A percentile compares a stretch with the other conserved stretches of the same genome.
Evolutionary conservation across 37 sponge, comb jelly and placozoan genomes (phyloP).

Genomic region (Halichondria panicea): DNA sequence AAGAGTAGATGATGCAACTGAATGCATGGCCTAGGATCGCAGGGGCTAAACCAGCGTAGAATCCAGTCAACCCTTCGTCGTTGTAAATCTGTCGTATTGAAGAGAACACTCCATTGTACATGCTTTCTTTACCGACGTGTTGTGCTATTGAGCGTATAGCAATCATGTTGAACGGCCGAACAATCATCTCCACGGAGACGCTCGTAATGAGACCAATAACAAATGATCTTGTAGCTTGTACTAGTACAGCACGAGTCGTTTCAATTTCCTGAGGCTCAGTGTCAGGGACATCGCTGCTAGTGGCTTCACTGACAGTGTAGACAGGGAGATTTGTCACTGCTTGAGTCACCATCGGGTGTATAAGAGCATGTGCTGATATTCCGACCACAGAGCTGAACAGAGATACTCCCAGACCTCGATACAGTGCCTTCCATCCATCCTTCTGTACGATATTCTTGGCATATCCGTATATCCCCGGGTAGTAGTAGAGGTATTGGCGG

Average conservation of each 20-base stretch:
- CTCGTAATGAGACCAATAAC: neutral
- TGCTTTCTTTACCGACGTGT: slow-evolving; percentile 51
- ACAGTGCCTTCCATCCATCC: slow-evolving; percentile 59
- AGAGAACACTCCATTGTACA: slow-evolving; percentile 20
- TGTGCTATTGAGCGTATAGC: slow-evolving; percentile 47
- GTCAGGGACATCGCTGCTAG: slow-evolving; percentile 43
- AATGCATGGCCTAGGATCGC: slow-evolving; percentile 24
- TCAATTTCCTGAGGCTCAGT: slow-evolving; percentile 31
- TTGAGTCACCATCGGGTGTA: neutral
- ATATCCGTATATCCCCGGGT: slow-evolving; percentile 56
- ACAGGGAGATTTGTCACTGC: slow-evolving; percentile 1
- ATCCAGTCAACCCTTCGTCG: slow-evolving; percentile 46
- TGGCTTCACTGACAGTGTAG: neutral
- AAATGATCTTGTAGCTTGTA: slow-evolving; percentile 19
- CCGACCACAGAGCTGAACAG: neutral
- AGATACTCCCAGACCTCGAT: slow-evolving; percentile 24
- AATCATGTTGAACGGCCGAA: slow-evolving; percentile 56
- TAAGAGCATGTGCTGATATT: neutral
- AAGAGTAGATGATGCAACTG: slow-evolving; percentile 4
- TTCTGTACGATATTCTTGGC: slow-evolving; percentile 4
- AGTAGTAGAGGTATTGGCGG: slow-evolving; percentile 38
- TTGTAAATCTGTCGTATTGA: slow-evolving; percentile 38
- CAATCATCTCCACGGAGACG: slow-evolving; percentile 1
- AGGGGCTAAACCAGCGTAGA: slow-evolving; percentile 56
- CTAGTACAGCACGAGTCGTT: slow-evolving; percentile 15